Conservation (phyloP, 1,140 invertebrate species). For the Steinernema feltiae region DNA sequence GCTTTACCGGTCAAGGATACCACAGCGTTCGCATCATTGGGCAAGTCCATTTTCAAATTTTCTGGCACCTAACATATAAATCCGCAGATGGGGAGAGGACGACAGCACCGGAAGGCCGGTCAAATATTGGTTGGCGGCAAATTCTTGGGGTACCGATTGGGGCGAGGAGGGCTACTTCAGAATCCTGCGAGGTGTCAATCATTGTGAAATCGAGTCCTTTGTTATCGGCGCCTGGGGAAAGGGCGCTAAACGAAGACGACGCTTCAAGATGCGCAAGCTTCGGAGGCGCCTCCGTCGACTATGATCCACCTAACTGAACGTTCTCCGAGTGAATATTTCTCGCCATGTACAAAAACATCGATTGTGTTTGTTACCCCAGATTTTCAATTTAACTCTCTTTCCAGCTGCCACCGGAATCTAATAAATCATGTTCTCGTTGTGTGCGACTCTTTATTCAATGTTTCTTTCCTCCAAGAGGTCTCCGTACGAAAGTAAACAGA, state of each 20-base stretch:
- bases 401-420: background rate
- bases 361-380: no score
- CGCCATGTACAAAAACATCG: background rate
- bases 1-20: constrained; percentile 65
- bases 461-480: no score
- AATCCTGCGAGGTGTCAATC: constrained; percentile 72
- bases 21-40: constrained; percentile 85
- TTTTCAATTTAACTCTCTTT: no score
- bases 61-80: background rate
- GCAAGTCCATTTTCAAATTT: constrained; percentile 43
- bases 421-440: background rate
- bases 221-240: constrained; percentile 69
- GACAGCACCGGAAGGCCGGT: constrained; percentile 62
- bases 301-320: background rate
- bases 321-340: background rate
- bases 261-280: constrained; percentile 41
- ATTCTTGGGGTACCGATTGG: constrained; percentile 83
- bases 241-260: constrained; percentile 40
- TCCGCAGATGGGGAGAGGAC: constrained; percentile 72
- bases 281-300: constrained; percentile 19
- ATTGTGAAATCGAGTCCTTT: constrained; percentile 78
- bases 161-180: constrained; percentile 79
- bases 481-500: no score
- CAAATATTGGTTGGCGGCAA: constrained; percentile 75
- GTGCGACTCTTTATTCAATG: background rate